phyloP scores from a whole-genome alignment of 2,113 vertebrate genomes.

The Hyaena hyaena region DNA sequence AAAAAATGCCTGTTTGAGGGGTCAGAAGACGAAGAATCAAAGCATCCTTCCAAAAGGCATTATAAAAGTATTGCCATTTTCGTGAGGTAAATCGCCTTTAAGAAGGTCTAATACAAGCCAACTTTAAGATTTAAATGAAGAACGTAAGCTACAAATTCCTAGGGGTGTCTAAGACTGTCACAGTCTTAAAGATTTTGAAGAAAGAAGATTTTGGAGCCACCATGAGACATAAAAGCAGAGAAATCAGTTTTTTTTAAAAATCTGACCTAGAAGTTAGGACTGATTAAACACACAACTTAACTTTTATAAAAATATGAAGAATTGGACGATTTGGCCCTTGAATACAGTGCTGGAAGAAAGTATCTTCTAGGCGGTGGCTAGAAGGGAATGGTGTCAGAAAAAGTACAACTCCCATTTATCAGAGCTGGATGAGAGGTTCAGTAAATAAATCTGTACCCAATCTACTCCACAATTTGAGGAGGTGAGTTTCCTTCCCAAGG shows the following conservation, averaged over 20 bases:
- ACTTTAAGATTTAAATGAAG: constrained; percentile 11
- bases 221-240: background rate
- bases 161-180: background rate
- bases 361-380: background rate
- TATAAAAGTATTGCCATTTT: background rate
- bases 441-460: background rate
- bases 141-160: background rate
- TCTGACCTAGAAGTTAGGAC: background rate
- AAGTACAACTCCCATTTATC: background rate
- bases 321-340: background rate
- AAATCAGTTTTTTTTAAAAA: background rate
- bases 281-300: background rate
- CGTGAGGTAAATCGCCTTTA: background rate
- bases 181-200: background rate
- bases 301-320: constrained; percentile 17
- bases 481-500: background rate
- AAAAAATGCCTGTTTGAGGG: constrained; percentile 3
- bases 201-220: background rate
- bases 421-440: background rate
- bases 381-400: background rate
- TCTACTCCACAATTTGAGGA: background rate
- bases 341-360: background rate
- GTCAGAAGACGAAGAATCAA: constrained; percentile 17
- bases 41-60: background rate
- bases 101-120: background rate